phyloP scores from a whole-genome alignment of 2,113 vertebrate genomes.

The Setophaga coronata region DNA sequence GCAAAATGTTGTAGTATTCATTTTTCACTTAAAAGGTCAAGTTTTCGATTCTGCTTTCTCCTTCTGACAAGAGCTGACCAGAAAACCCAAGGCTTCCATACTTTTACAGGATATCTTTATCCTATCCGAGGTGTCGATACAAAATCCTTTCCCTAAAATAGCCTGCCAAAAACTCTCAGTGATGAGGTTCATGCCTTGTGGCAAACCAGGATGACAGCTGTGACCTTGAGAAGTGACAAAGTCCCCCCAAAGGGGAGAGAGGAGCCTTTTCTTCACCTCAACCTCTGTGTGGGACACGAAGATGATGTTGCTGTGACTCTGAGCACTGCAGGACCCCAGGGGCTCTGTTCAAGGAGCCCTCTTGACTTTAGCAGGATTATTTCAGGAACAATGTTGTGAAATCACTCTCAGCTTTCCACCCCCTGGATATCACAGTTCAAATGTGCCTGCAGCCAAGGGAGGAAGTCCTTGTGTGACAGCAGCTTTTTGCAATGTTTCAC shows the following conservation, averaged over 20 bases:
- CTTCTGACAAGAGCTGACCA: background rate
- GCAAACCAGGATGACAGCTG: background rate
- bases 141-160: background rate
- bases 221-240: background rate
- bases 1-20: background rate
- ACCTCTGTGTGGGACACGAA: background rate
- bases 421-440: constrained; percentile 41
- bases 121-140: background rate
- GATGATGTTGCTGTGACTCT: background rate
- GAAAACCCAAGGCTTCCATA: background rate
- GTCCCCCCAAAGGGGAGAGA: background rate
- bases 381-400: constrained; percentile 25
- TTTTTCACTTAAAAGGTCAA: constrained; percentile 48
- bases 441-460: constrained; percentile 21
- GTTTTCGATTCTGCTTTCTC: background rate
- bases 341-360: background rate
- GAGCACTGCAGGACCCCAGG: background rate
- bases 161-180: background rate
- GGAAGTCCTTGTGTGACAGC: background rate
- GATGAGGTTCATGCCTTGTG: background rate
- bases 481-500: background rate
- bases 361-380: background rate
- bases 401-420: background rate
- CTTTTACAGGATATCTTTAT: background rate
- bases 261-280: background rate